Evolutionary conservation across 2,888 invertebrate species (phyloP), one percentile per base, ranked within the genome.

Genomic region (Lordiphosa andalusiaca): DNA sequence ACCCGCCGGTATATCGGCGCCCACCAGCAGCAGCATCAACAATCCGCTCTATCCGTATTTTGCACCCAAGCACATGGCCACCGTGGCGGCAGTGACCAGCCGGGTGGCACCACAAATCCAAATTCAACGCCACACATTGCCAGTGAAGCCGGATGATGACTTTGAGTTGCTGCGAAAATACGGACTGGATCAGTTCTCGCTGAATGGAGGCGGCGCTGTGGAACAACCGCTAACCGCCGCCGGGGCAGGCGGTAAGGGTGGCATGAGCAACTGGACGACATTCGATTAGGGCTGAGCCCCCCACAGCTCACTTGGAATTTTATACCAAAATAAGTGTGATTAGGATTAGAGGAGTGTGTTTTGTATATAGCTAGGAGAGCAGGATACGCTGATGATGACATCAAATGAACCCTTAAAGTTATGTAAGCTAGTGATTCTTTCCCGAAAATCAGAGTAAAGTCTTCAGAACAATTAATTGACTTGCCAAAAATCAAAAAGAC

Each of bases 1-100:
- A 71, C 88, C 88, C n/a, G 72, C 72, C 19, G 77, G 84, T 10
- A 62, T 81, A 21, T 25, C 69, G 5, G 53, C 61, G 7, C 61
- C 73, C 46, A 68, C 73, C 42, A 72, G 65, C 47, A 69, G 88
- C 40, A 86, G 80, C 60, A 71, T 85, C 41, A 87, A 78, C 60
- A 91, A 91, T 86, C 91, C 91, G 1, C 67, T 91, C 2, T 91
- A 91, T 75, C 90, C 91, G 1, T 91, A 91, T 66, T 91, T 90
- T 71, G 87, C 90, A 49, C 91, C 91, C 13, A 86, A 89, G 55
- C 88, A 88, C 62, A 82, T 73, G 76, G 71, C 77, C 58, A 64
- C 77, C 13, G 68, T 69, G 48, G 67, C 72, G 33, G 68, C 73
- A 19, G 74, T 73, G 9, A 69, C 78, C 46, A 54, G 60, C 49